A percentile compares a stretch with the other conserved stretches of the same genome.
phyloP scores from a whole-genome alignment of 2,888 invertebrate genomes.

The Limnephilus lunatus region DNA sequence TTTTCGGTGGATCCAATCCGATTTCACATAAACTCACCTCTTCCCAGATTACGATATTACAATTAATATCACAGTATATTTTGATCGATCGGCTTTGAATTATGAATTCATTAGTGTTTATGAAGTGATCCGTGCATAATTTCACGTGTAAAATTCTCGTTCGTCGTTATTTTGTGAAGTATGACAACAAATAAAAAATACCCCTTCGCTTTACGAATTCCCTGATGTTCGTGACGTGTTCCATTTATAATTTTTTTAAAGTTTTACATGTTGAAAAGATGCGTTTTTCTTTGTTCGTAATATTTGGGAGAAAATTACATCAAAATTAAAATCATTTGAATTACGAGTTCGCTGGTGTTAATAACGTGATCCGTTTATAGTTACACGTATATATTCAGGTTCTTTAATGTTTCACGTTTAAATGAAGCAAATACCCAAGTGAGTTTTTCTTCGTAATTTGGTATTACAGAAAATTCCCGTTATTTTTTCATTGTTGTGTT shows the following conservation, averaged over 20 bases:
- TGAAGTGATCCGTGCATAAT: neutral
- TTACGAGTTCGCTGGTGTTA: neutral
- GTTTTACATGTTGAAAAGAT: neutral
- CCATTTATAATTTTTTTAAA: neutral
- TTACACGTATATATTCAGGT: neutral
- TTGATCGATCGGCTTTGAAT: neutral
- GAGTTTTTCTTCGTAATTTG: neutral
- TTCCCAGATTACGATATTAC: neutral
- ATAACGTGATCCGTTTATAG: neutral
- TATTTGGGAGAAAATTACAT: neutral
- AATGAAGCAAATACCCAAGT: neutral
- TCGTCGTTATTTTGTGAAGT: neutral
- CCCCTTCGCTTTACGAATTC: neutral
- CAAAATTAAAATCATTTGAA: neutral
- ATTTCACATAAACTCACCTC: neutral
- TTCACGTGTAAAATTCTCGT: neutral
- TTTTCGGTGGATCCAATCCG: neutral
- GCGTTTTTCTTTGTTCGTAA: neutral
- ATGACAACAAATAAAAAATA: neutral
- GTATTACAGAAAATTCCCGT: neutral
- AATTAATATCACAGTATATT: neutral
- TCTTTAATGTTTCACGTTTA: neutral
- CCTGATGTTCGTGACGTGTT: neutral
- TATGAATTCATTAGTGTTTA: neutral
- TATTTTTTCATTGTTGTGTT: neutral